Percentiles rank a stretch among this genome's conserved stretches.
phyloP scores from a whole-genome alignment of 2,888 invertebrate species.

The Nysson spinosus region DNA sequence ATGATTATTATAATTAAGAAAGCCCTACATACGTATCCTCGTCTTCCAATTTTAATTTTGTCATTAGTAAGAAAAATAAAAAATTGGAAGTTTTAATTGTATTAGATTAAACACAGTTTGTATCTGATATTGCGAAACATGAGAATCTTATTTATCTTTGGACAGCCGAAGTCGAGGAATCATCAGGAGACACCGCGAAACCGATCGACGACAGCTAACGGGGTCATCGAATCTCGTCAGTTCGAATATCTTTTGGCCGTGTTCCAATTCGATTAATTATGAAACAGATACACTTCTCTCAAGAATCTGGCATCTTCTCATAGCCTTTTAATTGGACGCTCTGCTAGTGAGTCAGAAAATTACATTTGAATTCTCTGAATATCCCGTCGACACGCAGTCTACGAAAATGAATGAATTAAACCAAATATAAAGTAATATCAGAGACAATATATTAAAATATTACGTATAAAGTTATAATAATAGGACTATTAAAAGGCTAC shows the following conservation, averaged over 20 bases:
- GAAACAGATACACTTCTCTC: slow-evolving; percentile 58
- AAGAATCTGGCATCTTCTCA: slow-evolving; percentile 39
- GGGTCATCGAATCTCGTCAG: slow-evolving; percentile 48
- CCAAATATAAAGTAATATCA: no score
- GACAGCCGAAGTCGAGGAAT: slow-evolving; percentile 25
- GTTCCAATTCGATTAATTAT: slow-evolving; percentile 64
- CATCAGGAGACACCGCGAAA: slow-evolving; percentile 45
- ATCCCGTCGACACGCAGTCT: slow-evolving; percentile 1
- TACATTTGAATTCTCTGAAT: background rate
- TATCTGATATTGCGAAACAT: no score
- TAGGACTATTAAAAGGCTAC: no score
- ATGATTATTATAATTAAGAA: no score
- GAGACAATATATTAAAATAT: no score
- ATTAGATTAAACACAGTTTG: no score
- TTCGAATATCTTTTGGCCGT: slow-evolving; percentile 56
- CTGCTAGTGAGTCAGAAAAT: slow-evolving; percentile 19
- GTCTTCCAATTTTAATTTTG: no score
- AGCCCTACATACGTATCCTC: no score
- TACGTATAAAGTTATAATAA: no score
- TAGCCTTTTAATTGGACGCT: slow-evolving; percentile 56
- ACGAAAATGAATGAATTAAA: background rate
- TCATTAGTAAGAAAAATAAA: no score
- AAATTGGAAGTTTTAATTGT: no score
- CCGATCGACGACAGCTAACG: slow-evolving; percentile 55
- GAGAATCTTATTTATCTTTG: no score